Evolutionary conservation across 2,888 invertebrate genomes (phyloP), one percentile per base, ranked within the genome.

Genomic region (Automeris io): DNA sequence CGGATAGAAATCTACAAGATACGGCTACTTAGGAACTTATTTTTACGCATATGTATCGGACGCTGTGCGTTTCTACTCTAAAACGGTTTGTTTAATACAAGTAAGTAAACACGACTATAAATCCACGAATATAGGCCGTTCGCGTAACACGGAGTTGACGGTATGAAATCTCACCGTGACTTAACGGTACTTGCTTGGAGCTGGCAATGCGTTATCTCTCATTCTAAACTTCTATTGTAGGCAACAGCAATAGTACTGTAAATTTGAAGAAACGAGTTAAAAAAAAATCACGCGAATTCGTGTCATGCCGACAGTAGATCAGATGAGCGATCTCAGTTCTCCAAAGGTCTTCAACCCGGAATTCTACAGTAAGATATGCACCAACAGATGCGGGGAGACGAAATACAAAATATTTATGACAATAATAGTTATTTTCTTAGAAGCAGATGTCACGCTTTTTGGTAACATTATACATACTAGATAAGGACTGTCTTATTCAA

Each of bases 301-400:
- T 29, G 29, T 29, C 29, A 7, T 29, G 16, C 16, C 29, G 13
- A 16, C 16, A 16, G 16, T 29, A 16, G 29, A 29, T 29, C 29
- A 29, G 29, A 13, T 13, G 29, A 29, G 5, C 29, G 29, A 29
- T 29, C 29, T 29, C 29, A 16, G 29, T 29, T 29, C 16, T 29
- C 29, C 16, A 29, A 29, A 29, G 29, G 29, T 29, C 29, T 16
- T 29, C 29, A 29, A 29, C 29, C 29, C 29, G 29, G 29, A 29
- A 29, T 16, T 26, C 25, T 5, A 7, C 12, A 13, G 13, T 16
- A 8, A 29, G 29, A 29, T 29, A 29, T 29, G 29, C 29, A 29
- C 13, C 16, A 16, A 16, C 16, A 29, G 8, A 29, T 16, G n/a
- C 29, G 29, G 16, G 29, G 29, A 16, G 13, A 29, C 16, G 16